These are phyloP conservation scores for Manis crassicaudata DNA, from an alignment of 2,797 vertebrate genomes.

Conservation along the genomic window DNA sequence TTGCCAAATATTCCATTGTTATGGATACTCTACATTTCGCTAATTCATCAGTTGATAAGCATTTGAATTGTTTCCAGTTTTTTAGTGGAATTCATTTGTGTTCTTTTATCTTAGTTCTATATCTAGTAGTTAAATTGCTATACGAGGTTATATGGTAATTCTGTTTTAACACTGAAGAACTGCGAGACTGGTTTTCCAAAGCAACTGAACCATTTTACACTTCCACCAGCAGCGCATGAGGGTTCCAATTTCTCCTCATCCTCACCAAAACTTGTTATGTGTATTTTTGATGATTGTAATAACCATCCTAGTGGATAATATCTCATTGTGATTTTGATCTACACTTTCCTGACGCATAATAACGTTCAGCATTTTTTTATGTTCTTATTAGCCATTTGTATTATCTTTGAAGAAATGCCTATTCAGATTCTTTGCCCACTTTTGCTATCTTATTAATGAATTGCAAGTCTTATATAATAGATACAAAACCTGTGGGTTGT, in stretches of 20 bases:
- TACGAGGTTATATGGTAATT: neutral
- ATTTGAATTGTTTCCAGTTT: neutral
- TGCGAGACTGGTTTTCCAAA: neutral
- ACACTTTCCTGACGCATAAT: neutral
- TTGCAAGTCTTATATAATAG: neutral
- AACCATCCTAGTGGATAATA: neutral
- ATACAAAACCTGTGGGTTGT: neutral
- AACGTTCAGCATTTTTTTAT: neutral
- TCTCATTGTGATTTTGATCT: neutral
- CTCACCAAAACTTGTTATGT: neutral
- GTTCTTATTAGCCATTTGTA: neutral
- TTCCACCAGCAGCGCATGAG: neutral
- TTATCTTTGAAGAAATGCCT: neutral
- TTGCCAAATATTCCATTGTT: neutral
- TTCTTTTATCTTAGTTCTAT: neutral
- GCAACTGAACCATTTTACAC: neutral
- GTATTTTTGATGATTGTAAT: neutral
- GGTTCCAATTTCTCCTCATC: neutral
- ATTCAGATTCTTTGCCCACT: neutral
- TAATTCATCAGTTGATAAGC: neutral
- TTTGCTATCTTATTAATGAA: neutral
- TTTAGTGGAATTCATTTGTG: neutral
- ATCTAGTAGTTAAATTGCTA: neutral
- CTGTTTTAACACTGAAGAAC: constrained; percentile 6
- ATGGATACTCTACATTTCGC: neutral